These are phyloP conservation scores for Ichneumoninae sp. DNA, from an alignment of 2,888 invertebrate species.

Conservation along the genomic window DNA sequence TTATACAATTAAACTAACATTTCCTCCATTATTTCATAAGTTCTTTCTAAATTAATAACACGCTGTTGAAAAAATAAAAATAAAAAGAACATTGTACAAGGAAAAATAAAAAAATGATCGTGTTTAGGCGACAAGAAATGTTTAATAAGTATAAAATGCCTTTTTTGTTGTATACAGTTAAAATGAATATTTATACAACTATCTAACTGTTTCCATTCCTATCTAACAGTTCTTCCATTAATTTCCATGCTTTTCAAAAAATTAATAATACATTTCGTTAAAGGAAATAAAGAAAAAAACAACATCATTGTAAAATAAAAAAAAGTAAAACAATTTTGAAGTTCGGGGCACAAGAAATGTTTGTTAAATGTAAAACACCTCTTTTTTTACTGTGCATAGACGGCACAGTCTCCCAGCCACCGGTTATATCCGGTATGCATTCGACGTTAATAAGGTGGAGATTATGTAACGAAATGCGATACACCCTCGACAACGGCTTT, in stretches of 20 bases:
- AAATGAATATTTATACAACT: background rate
- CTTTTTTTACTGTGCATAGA: constrained; percentile 16
- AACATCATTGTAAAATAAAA: background rate
- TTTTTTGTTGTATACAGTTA: too few relatives aligned
- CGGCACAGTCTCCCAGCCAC: background rate
- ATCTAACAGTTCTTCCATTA: too few relatives aligned
- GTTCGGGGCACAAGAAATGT: background rate
- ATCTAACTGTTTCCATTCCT: background rate
- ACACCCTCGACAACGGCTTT: constrained; percentile 22
- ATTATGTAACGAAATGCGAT: constrained; percentile 62
- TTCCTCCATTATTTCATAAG: too few relatives aligned
- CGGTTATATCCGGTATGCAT: constrained; percentile 46
- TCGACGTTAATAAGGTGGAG: constrained; percentile 39
- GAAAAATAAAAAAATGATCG: too few relatives aligned
- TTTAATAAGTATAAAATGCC: too few relatives aligned
- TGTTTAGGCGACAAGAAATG: too few relatives aligned
- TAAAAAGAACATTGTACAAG: too few relatives aligned
- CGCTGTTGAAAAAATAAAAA: too few relatives aligned
- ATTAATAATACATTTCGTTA: background rate
- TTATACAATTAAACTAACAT: too few relatives aligned
- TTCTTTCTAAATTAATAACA: too few relatives aligned
- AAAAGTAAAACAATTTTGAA: background rate
- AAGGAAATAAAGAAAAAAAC: background rate
- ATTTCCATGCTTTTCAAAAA: too few relatives aligned
- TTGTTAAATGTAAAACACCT: background rate